Percentiles rank a stretch among this genome's conserved stretches.
Conservation (phyloP, 2,888 invertebrate species). For the Nomada goodeniana region DNA sequence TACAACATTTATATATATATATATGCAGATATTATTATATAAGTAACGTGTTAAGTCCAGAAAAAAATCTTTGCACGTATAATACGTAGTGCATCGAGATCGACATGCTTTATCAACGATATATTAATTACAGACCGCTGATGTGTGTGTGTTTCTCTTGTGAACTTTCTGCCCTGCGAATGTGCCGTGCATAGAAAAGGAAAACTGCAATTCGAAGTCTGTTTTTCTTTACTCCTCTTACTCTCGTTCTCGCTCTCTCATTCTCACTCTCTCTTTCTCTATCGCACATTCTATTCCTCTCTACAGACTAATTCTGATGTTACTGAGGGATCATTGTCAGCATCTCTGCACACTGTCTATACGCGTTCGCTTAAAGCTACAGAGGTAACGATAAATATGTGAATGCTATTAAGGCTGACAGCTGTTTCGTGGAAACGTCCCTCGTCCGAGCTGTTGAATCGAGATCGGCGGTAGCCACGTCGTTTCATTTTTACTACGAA, state of each 20-base stretch:
- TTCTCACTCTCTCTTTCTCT: not conserved
- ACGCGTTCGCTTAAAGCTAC: conserved; percentile 49
- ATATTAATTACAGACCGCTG: conserved; percentile 9
- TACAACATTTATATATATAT: conserved; percentile 22
- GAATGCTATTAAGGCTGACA: conserved; percentile 59
- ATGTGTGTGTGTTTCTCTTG: conserved; percentile 2
- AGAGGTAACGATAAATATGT: conserved; percentile 58
- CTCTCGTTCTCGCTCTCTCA: not conserved
- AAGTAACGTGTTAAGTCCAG: conserved; percentile 18
- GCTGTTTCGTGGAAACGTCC: conserved; percentile 43
- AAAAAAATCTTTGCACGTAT: conserved; percentile 17
- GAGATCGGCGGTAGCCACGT: conserved; percentile 28
- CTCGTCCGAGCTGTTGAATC: conserved; percentile 1
- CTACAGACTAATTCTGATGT: conserved; percentile 35
- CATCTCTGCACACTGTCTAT: conserved; percentile 28
- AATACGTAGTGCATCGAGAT: conserved; percentile 19
- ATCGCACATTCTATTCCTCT: not conserved
- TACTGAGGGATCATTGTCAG: conserved; percentile 36
- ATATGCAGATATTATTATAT: not conserved
- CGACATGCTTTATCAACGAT: conserved; percentile 24
- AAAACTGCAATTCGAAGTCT: conserved; percentile 27
- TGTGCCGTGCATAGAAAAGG: conserved; percentile 27
- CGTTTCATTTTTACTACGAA: not conserved
- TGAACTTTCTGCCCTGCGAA: not conserved
- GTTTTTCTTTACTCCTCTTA: not conserved